phyloP scores from a whole-genome alignment of 2,113 vertebrate genomes.

The Ochotona curzoniae region DNA sequence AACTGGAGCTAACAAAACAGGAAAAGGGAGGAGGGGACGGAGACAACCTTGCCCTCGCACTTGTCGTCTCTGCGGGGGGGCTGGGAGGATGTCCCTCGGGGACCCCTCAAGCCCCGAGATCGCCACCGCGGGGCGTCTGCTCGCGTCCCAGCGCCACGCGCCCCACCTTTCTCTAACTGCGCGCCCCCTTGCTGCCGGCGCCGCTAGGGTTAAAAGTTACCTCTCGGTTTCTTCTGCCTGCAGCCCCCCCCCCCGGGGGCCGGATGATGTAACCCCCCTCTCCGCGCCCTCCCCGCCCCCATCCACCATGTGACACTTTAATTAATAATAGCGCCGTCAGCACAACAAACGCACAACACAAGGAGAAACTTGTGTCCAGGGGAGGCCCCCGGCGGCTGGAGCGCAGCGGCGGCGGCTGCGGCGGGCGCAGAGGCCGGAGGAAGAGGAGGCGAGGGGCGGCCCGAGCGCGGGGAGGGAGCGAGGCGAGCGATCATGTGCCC shows the following conservation, averaged over 20 bases:
- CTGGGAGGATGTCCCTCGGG: background rate
- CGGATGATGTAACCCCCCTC: constrained; percentile 83
- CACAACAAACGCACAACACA: constrained; percentile 81
- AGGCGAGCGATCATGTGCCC: constrained; percentile 77
- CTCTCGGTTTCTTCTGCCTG: constrained; percentile 80
- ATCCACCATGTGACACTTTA: constrained; percentile 84
- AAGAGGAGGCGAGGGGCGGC: constrained; percentile 53
- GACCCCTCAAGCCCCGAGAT: background rate
- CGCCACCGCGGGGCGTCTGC: background rate
- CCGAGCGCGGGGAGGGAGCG: constrained; percentile 61
- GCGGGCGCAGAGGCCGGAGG: constrained; percentile 64
- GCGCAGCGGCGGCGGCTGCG: constrained; percentile 49
- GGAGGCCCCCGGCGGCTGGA: constrained; percentile 72
- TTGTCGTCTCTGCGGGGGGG: background rate
- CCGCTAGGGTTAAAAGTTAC: constrained; percentile 82
- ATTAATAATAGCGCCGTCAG: constrained; percentile 84
- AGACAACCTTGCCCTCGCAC: background rate
- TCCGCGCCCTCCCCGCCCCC: constrained; percentile 78
- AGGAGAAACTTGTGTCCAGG: constrained; percentile 82
- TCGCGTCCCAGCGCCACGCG: background rate
- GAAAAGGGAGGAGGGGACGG: background rate
- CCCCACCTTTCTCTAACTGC: background rate
- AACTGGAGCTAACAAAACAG: constrained; percentile 25
- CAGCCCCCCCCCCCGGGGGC: constrained; percentile 71
- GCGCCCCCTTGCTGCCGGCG: constrained; percentile 64